Evolutionary conservation across 2,113 vertebrate species (phyloP), one percentile per base, ranked within the genome.

Genomic region (Abramis brama): DNA sequence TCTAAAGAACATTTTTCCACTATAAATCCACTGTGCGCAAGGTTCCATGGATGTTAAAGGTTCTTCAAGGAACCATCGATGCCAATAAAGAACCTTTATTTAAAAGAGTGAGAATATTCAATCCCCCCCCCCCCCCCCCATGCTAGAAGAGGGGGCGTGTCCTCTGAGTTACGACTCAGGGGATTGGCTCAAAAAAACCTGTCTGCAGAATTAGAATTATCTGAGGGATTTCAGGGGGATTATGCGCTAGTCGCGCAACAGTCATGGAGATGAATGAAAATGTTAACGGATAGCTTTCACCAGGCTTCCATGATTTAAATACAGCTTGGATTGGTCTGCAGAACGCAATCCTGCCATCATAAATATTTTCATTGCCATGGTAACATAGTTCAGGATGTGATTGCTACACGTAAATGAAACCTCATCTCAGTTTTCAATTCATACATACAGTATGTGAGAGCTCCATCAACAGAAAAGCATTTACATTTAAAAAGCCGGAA

Each of bases 361-460:
- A 80, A 64, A 80, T 64, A 64, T 80, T 64, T 80, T 47, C n/a
- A 64, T 80, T 43, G 59, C 59, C 59, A 80, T 30, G 79, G 59
- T 80, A 80, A 64, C 39, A 11, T 64, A 5, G 15, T 19, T 45
- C 15, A 66, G 39, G 39, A 81, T 81, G 79, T 9, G 19, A 43
- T 43, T 43, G 21, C 76, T 39, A 36, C 52, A 36, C 2, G 13
- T 66, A 66, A 80, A 81, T 64, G 79, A 64, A 64, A 79, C 77
- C 76, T 59, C 57, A 60, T 43, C 33, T 62, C 57, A n/a, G 10
- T 79, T 59, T 79, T 81, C 79, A 64, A 47, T 64, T 64, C 59
- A 27, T 66, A 80, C 59, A 27, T 62, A 47, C 45, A 47, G 45
- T 55, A 17, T 80, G 78, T 36, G 55, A 79, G 55, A 45, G 36